Evolutionary conservation across 2,797 vertebrate genomes (phyloP), one percentile per base, ranked within the genome.

Genomic region (Gouania willdenowi): DNA sequence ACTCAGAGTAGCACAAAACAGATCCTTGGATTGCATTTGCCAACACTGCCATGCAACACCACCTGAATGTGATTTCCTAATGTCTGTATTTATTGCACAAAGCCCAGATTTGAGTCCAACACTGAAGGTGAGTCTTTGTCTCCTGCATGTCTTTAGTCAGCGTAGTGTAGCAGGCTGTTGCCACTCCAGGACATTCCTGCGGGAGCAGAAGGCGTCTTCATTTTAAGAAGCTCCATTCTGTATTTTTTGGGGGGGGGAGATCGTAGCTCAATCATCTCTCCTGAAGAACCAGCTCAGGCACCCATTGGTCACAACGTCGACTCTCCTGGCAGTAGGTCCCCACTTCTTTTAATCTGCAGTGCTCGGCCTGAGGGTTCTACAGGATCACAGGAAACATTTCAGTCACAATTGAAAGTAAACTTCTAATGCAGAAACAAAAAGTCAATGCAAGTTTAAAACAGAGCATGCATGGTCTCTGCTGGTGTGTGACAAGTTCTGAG

Each of bases 301-400:
- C 87, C 94, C 94, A 96, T 72, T 95, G 93, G 69, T 96, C 86
- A 23, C 79, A 84, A 12, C 88, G 87, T 0, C 90, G 84, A 53
- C 92, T 94, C 48, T 97, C 93, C 25, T 90, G 82, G 29, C 93
- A 98, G 45, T 92, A 97, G 5, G 39, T 87, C 21, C 91, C 92
- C 25, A 97, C 91, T 44, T 94, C 90, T 0, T 90, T 90, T 16
- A 95, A 35, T 1, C 92, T 91, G 86, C 86, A 88, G 3, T 90
- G 69, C 0, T 95, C 90, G 0, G 87, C 89, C 44, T 94, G 91
- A 0, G 89, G 83, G 34, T 89, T 94, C 93, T 96, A 69, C 0
- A 23, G 6, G 18, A 19, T n/a, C n/a, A n/a, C n/a, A n/a, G 21
- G 10, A 17, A 6, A 7, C 28, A 53, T 2, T 6, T 41, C 12